Conservation (phyloP, 2,797 vertebrate species). For the Chloroceryle amazona region DNA sequence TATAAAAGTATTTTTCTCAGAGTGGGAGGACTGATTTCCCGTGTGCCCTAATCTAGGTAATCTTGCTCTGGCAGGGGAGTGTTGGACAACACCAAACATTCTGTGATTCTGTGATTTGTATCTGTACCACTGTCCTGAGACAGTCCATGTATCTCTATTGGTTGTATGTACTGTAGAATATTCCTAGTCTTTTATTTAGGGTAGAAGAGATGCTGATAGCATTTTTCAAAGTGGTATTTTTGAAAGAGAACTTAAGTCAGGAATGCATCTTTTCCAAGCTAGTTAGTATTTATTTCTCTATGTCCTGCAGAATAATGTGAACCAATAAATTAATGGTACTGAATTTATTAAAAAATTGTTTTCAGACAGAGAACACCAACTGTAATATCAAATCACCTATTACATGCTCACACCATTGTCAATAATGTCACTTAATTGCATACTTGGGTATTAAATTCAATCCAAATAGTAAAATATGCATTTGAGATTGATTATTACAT, state of each 20-base stretch:
- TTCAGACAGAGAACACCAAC: not conserved
- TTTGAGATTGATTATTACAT: constrained; percentile 67
- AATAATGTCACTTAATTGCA: constrained; percentile 52
- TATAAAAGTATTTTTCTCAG: not conserved
- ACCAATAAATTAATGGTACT: not conserved
- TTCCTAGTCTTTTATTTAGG: not conserved
- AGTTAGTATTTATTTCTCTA: not conserved
- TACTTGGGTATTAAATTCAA: constrained; percentile 51
- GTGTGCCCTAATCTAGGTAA: no score
- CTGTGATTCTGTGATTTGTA: not conserved
- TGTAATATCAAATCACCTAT: constrained; percentile 56
- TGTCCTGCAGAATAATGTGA: not conserved
- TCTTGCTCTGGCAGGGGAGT: no score
- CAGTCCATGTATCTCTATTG: not conserved
- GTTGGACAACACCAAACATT: no score
- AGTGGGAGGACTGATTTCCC: not conserved
- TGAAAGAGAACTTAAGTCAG: not conserved
- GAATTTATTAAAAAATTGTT: constrained; percentile 48
- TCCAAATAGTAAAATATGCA: constrained; percentile 34
- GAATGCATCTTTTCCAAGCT: not conserved
- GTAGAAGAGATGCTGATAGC: not conserved
- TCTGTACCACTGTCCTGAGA: not conserved
- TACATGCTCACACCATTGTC: constrained; percentile 26
- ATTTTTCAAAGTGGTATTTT: not conserved
- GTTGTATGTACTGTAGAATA: not conserved